Evolutionary conservation across 2,113 vertebrate genomes (phyloP).

Genomic region (Microtus ochrogaster): DNA sequence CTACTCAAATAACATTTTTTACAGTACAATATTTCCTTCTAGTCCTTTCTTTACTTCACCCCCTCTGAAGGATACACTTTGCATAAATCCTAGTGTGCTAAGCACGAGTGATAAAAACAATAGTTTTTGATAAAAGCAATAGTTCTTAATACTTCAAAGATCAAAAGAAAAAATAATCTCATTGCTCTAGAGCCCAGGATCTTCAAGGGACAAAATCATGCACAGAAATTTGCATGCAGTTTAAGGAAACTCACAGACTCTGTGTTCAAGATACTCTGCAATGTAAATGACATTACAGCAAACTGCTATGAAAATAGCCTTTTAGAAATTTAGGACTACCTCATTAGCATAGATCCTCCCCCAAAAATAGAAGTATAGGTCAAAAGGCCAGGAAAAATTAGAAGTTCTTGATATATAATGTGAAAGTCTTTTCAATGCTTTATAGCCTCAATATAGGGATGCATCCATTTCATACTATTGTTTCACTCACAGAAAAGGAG

Average conservation of each 20-base stretch:
- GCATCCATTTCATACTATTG: conserved; percentile 15
- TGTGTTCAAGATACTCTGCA: conserved; percentile 42
- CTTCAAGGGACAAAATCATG: conserved; percentile 41
- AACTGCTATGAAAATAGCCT: conserved; percentile 10
- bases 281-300: conserved; percentile 43
- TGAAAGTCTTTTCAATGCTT: conserved; percentile 38
- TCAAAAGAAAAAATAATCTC: conserved; percentile 21
- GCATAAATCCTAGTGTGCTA: neutral
- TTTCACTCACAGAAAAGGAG: conserved; percentile 17
- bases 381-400: conserved; percentile 18
- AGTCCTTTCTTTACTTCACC: neutral
- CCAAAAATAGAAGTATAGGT: neutral
- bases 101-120: conserved; percentile 39
- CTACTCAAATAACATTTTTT: conserved; percentile 45
- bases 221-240: conserved; percentile 39
- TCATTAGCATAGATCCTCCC: conserved; percentile 9
- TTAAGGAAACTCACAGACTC: conserved; percentile 38
- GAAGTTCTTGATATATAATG: neutral
- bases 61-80: conserved; percentile 35
- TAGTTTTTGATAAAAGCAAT: conserved; percentile 28
- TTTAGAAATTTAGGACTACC: conserved; percentile 49
- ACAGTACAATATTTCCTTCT: conserved; percentile 37
- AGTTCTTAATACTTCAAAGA: conserved; percentile 19
- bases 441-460: neutral
- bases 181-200: conserved; percentile 6